phyloP scores from a whole-genome alignment of 1,140 invertebrate species.

The Drosophila seguyi region DNA sequence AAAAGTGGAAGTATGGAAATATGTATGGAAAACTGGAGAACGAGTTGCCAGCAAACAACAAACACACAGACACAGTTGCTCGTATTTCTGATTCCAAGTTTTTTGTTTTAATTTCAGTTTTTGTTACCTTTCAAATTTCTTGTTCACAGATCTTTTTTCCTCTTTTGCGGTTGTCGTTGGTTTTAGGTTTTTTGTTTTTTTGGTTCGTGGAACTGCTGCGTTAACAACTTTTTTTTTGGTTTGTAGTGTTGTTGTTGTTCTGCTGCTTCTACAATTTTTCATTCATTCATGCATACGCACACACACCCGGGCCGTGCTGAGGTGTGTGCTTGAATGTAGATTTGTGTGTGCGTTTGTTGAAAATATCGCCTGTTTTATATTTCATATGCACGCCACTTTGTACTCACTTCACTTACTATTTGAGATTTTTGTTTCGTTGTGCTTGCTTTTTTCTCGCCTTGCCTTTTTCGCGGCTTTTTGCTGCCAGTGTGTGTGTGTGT shows the following conservation, averaged over 20 bases:
- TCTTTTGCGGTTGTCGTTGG: slow-evolving; percentile 59
- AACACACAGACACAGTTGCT: slow-evolving; percentile 52
- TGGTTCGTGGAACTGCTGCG: slow-evolving; percentile 77
- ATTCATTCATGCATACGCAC: slow-evolving; percentile 59
- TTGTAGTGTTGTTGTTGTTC: slow-evolving; percentile 31
- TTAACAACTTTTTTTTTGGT: slow-evolving; percentile 73
- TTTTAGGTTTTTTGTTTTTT: slow-evolving; percentile 45
- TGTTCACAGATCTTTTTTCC: slow-evolving; percentile 70
- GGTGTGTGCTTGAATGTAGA: slow-evolving; percentile 18
- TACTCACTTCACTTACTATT: slow-evolving; percentile 64
- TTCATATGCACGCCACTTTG: slow-evolving; percentile 74
- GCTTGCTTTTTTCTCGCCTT: slow-evolving; percentile 47
- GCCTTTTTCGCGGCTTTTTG: slow-evolving; percentile 28
- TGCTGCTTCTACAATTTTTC: slow-evolving; percentile 76
- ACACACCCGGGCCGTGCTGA: slow-evolving; percentile 8
- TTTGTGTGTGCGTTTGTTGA: slow-evolving; percentile 30
- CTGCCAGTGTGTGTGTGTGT: neutral
- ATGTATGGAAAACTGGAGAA: slow-evolving; percentile 44
- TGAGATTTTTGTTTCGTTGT: slow-evolving; percentile 53
- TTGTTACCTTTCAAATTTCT: slow-evolving; percentile 77
- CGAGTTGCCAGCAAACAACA: slow-evolving; percentile 39
- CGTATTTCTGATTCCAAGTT: slow-evolving; percentile 67
- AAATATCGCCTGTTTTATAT: slow-evolving; percentile 71
- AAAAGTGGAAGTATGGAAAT: slow-evolving; percentile 43
- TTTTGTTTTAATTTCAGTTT: slow-evolving; percentile 77